Base-by-base conservation (phyloP, 2,797 vertebrate genomes). In the Sebastes melanostomus region DNA sequence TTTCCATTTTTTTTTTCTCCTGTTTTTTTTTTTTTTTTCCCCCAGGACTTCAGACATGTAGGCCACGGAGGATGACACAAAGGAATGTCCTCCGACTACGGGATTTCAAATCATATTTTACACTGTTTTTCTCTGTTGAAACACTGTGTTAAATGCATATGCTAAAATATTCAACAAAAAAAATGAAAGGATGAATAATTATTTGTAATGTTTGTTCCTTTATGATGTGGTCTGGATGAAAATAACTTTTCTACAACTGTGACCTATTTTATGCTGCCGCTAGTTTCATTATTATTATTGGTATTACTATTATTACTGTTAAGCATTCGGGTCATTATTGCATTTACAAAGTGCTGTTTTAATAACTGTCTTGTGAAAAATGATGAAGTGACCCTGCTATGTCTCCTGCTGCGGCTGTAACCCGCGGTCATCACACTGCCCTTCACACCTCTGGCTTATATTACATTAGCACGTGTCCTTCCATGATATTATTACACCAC, bases 401-500 rank as follows among this genome's bases (percentile, higher is more conserved):
- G 74, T 36, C 72, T 87, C 65, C 79, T 68, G 63, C 66, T 68
- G 75, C 20, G 68, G 38, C 30, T 78, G 11, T 74, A 77, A 79
- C 86, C 77, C 27, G 78, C 82, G 72, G 71, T 69, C 66, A 78
- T 77, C 78, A 68, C 71, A 30, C 72, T 75, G 80, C 42, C 70
- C 78, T 68, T 71, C 81, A 81, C 67, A 75, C 77, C 63, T 66
- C 83, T 74, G 82, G 30, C 71, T 92, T 82, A 78, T 52, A 86
- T 89, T 88, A 88, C 84, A 91, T 85, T 84, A 89, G 52, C 80
- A 85, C 55, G 55, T 75, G 83, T 77, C 73, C 79, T 68, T 83
- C 34, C 66, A 73, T 61, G 34, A 73, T 50, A 77, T 71, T 50
- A 77, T 72, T 78, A 83, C 73, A 79, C 68, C 30, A 62, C 61